Base-by-base conservation (phyloP, 2,888 invertebrate species). In the Apodemia hepburni region DNA sequence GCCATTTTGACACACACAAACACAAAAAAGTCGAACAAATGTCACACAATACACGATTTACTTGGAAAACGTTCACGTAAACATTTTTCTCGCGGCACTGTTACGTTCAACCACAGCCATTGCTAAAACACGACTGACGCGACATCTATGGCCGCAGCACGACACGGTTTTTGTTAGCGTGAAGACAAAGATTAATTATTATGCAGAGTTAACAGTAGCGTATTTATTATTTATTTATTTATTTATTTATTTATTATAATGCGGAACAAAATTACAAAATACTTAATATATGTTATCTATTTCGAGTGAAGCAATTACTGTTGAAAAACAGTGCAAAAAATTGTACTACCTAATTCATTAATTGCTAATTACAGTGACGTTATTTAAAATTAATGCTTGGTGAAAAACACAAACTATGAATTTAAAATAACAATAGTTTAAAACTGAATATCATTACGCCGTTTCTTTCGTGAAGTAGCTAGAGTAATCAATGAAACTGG, bases 1-100 rank as follows among this genome's bases (percentile, higher is more conserved):
- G 90, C 89, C 90, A 90, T 90, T 73, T 66, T 75, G 65, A 67
- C 70, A 70, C 71, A 69, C 71, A 69, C 72, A 60, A 65, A 60
- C 63, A 66, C 65, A 65, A 33, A 47, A 29, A 58, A 61, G 61
- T 65, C 61, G 54, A 65, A 70, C 68, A 66, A 68, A 59, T 62
- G 63, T 65, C 64, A 65, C 60, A 61, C 61, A 62, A 66, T 57
- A 27, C 54, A 57, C 54, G 54, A 57, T 15, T 29, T 47, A 47
- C 45, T 47, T 47, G 17, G 45, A 69, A 66, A 72, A 65, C 69
- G 74, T 73, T 81, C 77, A 80, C 83, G 83, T 84, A 80, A 80
- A 81, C 77, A 78, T 74, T 68, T 63, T 68, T 64, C 66, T 68
- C 62, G 60, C 59, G 64, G 61, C 64, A 66, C 64, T 51, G 59